A percentile compares a stretch with the other conserved stretches of the same genome.
Conservation (phyloP, 2,888 invertebrate species). For the Lymantria monacha region DNA sequence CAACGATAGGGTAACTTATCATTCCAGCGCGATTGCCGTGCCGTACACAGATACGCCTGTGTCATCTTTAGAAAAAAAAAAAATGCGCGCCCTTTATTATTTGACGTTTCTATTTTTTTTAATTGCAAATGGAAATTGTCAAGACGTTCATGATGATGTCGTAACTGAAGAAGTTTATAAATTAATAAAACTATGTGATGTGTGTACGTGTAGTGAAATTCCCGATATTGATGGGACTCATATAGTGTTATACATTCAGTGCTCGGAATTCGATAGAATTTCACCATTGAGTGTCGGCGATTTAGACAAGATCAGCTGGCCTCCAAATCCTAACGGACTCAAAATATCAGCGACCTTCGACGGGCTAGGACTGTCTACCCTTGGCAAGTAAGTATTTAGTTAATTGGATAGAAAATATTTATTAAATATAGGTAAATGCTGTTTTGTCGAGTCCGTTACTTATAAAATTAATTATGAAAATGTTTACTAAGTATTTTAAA, state of each 20-base stretch:
- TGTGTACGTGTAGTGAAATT: conserved; percentile 76
- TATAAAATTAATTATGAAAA: too few species aligned
- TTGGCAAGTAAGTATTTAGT: conserved; percentile 66
- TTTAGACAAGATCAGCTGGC: conserved; percentile 73
- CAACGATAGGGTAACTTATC: conserved; percentile 69
- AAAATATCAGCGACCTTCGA: conserved; percentile 70
- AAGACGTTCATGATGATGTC: conserved; percentile 39
- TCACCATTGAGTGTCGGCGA: conserved; percentile 54
- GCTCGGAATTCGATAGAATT: conserved; percentile 64
- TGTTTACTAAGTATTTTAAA: too few species aligned
- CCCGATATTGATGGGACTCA: conserved; percentile 63
- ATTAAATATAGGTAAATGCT: too few species aligned
- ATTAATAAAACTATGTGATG: conserved; percentile 61
- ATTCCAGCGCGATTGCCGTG: conserved; percentile 61
- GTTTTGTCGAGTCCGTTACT: too few species aligned
- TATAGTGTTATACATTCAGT: conserved; percentile 71
- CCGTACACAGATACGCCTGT: conserved; percentile 49
- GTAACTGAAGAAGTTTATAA: conserved; percentile 39
- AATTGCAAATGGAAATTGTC: conserved; percentile 43
- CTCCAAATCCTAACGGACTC: conserved; percentile 66
- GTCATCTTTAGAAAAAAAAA: conserved; percentile 35
- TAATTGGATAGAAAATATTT: background rate
- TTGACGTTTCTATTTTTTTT: conserved; percentile 57
- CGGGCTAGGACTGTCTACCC: conserved; percentile 62
- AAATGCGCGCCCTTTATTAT: conserved; percentile 57